A percentile compares a stretch with the other conserved stretches of the same genome.
phyloP scores from a whole-genome alignment of 2,888 invertebrate genomes.

The Synergus laeviventris region DNA sequence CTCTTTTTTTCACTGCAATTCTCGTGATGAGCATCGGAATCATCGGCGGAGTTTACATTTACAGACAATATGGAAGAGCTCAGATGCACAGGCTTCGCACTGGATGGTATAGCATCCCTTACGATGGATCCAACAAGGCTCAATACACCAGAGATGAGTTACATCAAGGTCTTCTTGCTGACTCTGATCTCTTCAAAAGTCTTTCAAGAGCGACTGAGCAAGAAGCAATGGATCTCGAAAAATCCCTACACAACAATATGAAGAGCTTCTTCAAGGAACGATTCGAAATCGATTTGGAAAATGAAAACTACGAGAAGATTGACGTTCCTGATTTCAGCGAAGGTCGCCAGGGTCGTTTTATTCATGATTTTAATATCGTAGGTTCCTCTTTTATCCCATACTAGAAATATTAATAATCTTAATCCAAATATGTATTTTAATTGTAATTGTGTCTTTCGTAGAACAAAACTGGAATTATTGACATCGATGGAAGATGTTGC shows the following conservation, averaged over 20 bases:
- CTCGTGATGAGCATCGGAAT: constrained; percentile 84
- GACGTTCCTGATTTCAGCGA: constrained; percentile 90
- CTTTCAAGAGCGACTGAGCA: constrained; percentile 58
- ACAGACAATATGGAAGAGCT: constrained; percentile 83
- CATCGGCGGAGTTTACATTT: constrained; percentile 85
- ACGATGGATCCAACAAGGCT: constrained; percentile 70
- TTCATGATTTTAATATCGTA: constrained; percentile 92
- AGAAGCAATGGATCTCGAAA: constrained; percentile 53
- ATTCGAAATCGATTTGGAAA: constrained; percentile 86
- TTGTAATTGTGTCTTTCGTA: constrained; percentile 63
- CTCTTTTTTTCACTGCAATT: constrained; percentile 84
- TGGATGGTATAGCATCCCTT: constrained; percentile 84
- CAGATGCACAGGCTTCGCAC: constrained; percentile 80
- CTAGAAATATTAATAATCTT: background rate
- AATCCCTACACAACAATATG: constrained; percentile 51
- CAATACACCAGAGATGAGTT: constrained; percentile 61
- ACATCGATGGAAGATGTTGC: constrained; percentile 85
- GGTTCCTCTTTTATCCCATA: constrained; percentile 57
- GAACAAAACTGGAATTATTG: constrained; percentile 88
- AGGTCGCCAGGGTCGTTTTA: constrained; percentile 89
- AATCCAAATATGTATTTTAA: background rate
- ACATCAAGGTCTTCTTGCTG: constrained; percentile 59
- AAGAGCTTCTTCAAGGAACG: constrained; percentile 84
- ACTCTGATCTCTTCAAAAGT: constrained; percentile 63
- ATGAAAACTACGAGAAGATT: constrained; percentile 88